Base-by-base conservation (phyloP, 1,140 invertebrate species). In the Lepidurus packardi region DNA sequence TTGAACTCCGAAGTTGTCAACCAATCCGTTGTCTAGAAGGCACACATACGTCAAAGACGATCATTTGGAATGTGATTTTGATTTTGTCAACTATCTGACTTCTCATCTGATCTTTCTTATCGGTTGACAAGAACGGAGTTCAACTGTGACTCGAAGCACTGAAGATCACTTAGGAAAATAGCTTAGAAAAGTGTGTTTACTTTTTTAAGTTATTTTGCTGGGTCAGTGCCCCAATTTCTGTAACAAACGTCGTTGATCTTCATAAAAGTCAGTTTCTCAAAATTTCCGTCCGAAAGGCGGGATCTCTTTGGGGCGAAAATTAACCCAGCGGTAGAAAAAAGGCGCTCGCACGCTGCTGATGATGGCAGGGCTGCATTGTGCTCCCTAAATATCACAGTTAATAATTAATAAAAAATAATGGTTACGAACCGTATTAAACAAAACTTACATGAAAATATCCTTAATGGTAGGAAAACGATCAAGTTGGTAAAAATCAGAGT, bases 191-290 rank as follows among this genome's bases (percentile, higher is more conserved):
- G 45, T 47, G 45, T 47, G 9, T 47, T 47, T 16, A 47, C 45
- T 47, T 47, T 47, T 11, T 4, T 47, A 47, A 47, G 45, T 47
- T 47, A 47, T 47, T 47, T 47, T 47, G 16, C 45, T 47, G 80
- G 78, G 13, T 78, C 78, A 43, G 80, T 44, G 74, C 84, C 79
- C 21, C 74, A 75, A 16, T 75, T 75, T 34, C 34, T 4, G 8
- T 16, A 75, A 16, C 34, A 75, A 34, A 75, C 25, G 16, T 43
- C 74, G 25, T 75, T 75, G 34, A 42, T 34, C 43, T 75, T 75
- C 73, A 74, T 25, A 41, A 75, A 75, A 8, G 43, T 16, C 13
- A 75, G 34, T 41, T 75, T 75, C 13, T 75, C 74, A 34, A 75
- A 75, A 13, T 75, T 75, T 24, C n/a, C 13, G 43, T 75, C 74